Evolutionary conservation across 2,888 invertebrate species (phyloP), one percentile per base, ranked within the genome.

Genomic region (Tridacna gigas): DNA sequence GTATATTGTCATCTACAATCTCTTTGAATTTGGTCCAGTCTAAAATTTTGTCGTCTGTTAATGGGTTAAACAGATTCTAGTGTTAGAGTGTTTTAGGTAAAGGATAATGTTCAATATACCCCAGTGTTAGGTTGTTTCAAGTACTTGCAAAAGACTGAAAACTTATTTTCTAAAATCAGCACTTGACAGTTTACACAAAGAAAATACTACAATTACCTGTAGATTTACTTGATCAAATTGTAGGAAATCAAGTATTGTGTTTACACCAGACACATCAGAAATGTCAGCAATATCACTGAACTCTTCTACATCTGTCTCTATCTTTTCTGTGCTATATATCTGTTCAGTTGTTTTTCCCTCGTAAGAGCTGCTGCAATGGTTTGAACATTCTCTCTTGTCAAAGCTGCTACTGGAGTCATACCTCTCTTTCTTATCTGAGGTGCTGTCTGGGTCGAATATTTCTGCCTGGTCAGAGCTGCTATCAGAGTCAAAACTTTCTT

Each of bases 281-380:
- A 63, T 63, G 25, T 63, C 63, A 22, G 20, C 25, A 22, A 63
- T 22, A 63, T 63, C 63, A 63, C 63, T 63, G 63, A 63, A 63
- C 25, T 63, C 63, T 63, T 63, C 63, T 22, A n/a, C 25, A 22
- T 63, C 63, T 63, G 22, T 63, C 63, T 63, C 22, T 20, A 56
- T 12, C 20, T 63, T 63, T 63, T 63, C 63, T 56, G 56, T 56
- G 56, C 56, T 56, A 20, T 56, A 20, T 20, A 20, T 20, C 56
- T 56, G 56, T 15, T 56, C 56, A 22, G 63, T 22, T 20, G 12
- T n/a, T 63, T 63, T 25, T 22, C 13, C 63, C n/a, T 25, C 3
- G 63, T 63, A 20, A 63, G 63, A 63, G 63, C 25, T 25, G 12
- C 25, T 20, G 25, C 25, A 22, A 22, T 56, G 56, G 56, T 56